phyloP scores from a whole-genome alignment of 2,113 vertebrate genomes.

The Trachemys scripta region DNA sequence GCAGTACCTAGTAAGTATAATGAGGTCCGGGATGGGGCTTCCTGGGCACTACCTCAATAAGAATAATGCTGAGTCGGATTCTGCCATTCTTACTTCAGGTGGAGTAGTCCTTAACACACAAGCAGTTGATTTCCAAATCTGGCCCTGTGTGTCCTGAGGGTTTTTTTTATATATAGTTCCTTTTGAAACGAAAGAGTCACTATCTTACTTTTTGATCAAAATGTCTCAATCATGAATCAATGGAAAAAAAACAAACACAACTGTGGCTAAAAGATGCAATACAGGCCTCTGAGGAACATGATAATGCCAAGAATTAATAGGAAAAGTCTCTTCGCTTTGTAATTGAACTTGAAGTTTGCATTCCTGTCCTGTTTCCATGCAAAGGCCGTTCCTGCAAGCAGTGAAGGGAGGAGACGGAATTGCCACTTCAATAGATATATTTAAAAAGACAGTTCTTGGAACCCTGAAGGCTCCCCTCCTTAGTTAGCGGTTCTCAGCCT shows the following conservation, averaged over 20 bases:
- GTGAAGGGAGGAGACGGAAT: not conserved
- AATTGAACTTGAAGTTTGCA: not conserved
- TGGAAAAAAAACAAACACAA: not conserved
- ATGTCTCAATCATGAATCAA: not conserved
- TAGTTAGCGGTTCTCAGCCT: not conserved
- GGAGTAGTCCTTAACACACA: not conserved
- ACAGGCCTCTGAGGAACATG: not conserved
- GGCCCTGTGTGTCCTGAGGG: not conserved
- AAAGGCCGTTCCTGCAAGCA: not conserved
- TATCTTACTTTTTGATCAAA: not conserved
- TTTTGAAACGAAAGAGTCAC: not conserved
- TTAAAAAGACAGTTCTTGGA: not conserved
- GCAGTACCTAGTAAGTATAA: not conserved
- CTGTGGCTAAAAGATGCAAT: not conserved
- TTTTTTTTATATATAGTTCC: not conserved
- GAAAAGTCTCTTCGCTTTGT: not conserved
- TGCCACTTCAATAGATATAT: not conserved
- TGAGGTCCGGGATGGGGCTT: not conserved
- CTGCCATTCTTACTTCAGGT: not conserved
- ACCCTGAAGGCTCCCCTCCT: not conserved
- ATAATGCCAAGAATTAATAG: not conserved
- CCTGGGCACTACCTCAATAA: not conserved
- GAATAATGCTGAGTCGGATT: not conserved
- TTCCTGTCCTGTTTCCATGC: conserved; percentile 10
- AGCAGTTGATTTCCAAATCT: not conserved